phyloP scores from a whole-genome alignment of 2,113 vertebrate species.

The Anser brachyrhynchus region DNA sequence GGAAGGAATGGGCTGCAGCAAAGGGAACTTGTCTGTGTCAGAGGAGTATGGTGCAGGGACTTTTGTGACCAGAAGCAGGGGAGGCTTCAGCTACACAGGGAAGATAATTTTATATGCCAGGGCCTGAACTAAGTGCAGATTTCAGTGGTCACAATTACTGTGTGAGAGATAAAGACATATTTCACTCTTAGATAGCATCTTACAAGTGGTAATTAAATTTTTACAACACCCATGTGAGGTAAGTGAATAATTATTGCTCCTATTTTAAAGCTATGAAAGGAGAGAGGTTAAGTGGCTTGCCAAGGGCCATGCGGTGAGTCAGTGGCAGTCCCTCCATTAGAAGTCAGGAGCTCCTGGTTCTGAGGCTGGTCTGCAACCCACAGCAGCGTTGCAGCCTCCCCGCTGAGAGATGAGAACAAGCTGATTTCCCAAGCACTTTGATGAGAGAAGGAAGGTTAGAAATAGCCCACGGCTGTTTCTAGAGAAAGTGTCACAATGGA shows the following conservation, averaged over 20 bases:
- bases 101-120: neutral
- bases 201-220: conserved; percentile 7
- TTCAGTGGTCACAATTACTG: neutral
- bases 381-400: neutral
- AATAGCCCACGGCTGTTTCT: conserved; percentile 28
- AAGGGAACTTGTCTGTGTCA: neutral
- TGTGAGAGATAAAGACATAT: neutral
- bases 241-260: neutral
- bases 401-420: conserved; percentile 1
- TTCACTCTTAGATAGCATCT: conserved; percentile 35
- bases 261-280: conserved; percentile 11
- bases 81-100: neutral
- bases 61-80: neutral
- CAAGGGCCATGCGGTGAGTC: neutral
- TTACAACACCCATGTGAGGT: conserved; percentile 32
- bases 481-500: neutral
- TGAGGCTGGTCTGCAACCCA: rapidly evolving
- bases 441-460: conserved; percentile 28
- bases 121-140: neutral
- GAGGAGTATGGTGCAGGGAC: neutral
- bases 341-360: neutral
- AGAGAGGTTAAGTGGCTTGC: neutral
- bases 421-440: conserved; percentile 22
- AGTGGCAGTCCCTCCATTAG: neutral
- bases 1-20: neutral